phyloP scores from a whole-genome alignment of 2,888 invertebrate species.

The Noctua comes region DNA sequence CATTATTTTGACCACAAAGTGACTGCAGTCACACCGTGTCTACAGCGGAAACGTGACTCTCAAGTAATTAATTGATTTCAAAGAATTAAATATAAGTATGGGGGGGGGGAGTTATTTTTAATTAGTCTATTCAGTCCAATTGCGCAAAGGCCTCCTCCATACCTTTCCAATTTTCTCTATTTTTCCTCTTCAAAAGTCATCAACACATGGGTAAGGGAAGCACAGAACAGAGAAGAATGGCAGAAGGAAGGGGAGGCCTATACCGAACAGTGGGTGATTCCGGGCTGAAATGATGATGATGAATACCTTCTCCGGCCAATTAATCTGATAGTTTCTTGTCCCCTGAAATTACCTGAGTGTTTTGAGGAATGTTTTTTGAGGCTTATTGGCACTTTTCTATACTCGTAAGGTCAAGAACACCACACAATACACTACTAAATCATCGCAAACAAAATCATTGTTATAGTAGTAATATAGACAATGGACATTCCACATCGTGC shows the following conservation, averaged over 20 bases:
- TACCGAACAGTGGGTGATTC: too few species aligned
- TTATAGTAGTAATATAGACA: constrained; percentile 12
- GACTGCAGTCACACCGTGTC: constrained; percentile 77
- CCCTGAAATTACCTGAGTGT: too few species aligned
- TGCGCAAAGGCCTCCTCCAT: neutral
- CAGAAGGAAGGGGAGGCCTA: too few species aligned
- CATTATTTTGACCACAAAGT: constrained; percentile 88
- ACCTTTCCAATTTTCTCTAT: neutral
- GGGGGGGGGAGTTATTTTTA: too few species aligned
- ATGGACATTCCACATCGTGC: constrained; percentile 13
- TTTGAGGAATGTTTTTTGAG: neutral
- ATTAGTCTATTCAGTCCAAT: neutral
- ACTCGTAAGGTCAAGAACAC: constrained; percentile 9
- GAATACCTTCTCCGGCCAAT: neutral
- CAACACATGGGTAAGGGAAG: too few species aligned
- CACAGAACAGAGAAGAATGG: too few species aligned
- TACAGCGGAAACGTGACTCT: neutral
- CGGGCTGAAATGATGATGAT: too few species aligned
- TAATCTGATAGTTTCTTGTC: too few species aligned
- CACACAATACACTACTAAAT: constrained; percentile 22
- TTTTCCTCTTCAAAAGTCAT: neutral
- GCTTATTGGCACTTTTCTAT: neutral
- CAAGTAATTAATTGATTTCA: neutral
- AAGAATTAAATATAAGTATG: neutral
- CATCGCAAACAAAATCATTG: constrained; percentile 19